Evolutionary conservation across 1,140 invertebrate species (phyloP).

Genomic region (Euglossa dilemma): DNA sequence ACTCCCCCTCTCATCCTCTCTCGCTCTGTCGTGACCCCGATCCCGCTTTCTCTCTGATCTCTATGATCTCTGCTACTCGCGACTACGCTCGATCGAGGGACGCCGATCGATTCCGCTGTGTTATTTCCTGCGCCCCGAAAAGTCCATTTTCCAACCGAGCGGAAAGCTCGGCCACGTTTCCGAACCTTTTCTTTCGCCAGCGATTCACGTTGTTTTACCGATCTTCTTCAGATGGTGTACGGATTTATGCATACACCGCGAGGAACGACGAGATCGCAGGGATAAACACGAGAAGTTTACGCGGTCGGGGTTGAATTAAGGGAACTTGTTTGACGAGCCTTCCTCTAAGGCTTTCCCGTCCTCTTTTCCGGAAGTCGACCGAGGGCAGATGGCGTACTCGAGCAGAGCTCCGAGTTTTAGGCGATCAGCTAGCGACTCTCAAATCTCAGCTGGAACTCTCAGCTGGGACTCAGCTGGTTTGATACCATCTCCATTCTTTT

Average conservation of each 20-base stretch:
- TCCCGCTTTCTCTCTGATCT: neutral
- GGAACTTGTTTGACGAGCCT: too few relatives aligned
- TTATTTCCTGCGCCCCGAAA: constrained; percentile 36
- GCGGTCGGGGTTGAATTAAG: too few relatives aligned
- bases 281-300: neutral
- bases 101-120: constrained; percentile 11
- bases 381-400: too few relatives aligned
- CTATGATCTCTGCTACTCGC: too few relatives aligned
- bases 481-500: constrained; percentile 37
- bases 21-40: neutral
- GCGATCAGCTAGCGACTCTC: too few relatives aligned
- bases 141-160: constrained; percentile 31
- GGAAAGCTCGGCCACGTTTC: neutral
- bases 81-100: neutral
- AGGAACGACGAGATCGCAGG: neutral
- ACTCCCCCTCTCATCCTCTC: neutral
- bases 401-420: too few relatives aligned
- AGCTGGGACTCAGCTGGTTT: too few relatives aligned
- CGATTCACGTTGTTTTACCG: neutral
- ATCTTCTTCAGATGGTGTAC: neutral
- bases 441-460: too few relatives aligned
- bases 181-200: neutral
- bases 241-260: neutral
- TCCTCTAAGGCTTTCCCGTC: too few relatives aligned
- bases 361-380: too few relatives aligned